Base-by-base conservation (phyloP, 2,888 invertebrate species). In the Caenorhabditis sp. region DNA sequence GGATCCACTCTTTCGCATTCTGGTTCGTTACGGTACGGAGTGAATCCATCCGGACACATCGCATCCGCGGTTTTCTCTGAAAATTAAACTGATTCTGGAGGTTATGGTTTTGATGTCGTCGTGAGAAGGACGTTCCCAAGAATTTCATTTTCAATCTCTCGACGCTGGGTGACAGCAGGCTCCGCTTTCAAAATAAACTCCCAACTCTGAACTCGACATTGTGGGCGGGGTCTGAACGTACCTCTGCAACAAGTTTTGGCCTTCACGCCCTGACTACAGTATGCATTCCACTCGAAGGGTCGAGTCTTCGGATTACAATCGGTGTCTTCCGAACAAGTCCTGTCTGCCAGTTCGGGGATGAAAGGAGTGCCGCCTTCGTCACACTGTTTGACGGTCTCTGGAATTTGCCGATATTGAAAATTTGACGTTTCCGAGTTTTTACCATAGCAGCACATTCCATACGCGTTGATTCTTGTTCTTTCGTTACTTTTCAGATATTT, bases 371-470 rank as follows among this genome's bases (percentile, higher is more conserved):
- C 44, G 1, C 72, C 72, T 0, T 12, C 22, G 0, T 22, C 12
- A 41, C 70, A 72, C 12, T 10, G 28, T 10, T 14, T 31, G 24
- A 31, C 19, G n/a, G 10, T 51, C 10, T 19, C 66, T 66, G 35
- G 51, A 66, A 49, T 28, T 41, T 14, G n/a, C n/a, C n/a, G n/a
- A n/a, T n/a, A n/a, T n/a, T n/a, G n/a, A n/a, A n/a, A 38, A 44
- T 2, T 44, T 63, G 16, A 10, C 1, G 16, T 12, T 0, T n/a
- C 10, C 16, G 31, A 12, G 38, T 2, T 8, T 44, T 59, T 35
- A 73, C 72, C 19, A 24, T 73, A 73, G 38, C 72, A 73, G 51
- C 72, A 73, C 72, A 73, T 73, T 73, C 72, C 72, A 24, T 61
- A 61, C 0, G 5, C 8, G 5, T 44, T 28, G n/a, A n/a, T 16